A percentile compares a stretch with the other conserved stretches of the same genome.
Evolutionary conservation across 2,888 invertebrate genomes (phyloP).

Genomic region (Koerneria pararmatus): DNA sequence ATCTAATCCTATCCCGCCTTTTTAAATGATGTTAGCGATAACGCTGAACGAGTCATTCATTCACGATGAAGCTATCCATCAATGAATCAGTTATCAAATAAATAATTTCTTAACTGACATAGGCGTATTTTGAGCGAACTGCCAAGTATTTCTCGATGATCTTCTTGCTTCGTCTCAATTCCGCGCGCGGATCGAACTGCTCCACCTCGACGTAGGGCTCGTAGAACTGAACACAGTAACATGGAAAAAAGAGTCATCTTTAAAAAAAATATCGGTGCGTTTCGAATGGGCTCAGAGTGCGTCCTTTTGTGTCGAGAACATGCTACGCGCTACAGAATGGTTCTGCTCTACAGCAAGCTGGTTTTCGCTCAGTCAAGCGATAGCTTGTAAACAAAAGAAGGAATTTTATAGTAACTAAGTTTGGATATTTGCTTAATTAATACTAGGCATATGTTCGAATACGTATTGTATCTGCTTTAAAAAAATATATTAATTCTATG

Average conservation of each 20-base stretch:
- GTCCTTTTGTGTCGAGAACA: no score
- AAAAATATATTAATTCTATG: no score
- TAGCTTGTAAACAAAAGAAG: no score
- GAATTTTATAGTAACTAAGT: no score
- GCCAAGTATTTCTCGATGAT: constrained; percentile 53
- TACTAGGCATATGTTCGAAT: no score
- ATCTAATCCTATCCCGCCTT: no score
- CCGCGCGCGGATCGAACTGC: constrained; percentile 50
- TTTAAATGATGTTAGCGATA: not conserved
- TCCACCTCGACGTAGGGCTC: constrained; percentile 47
- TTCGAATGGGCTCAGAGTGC: constrained; percentile 8
- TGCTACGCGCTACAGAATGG: not conserved
- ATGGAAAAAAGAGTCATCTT: no score
- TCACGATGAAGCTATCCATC: not conserved
- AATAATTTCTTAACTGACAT: constrained; percentile 32
- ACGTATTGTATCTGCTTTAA: no score
- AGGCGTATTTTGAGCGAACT: constrained; percentile 51
- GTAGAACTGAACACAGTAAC: constrained; percentile 32
- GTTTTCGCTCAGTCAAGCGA: no score
- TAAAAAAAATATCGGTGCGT: constrained; percentile 18
- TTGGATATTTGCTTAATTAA: no score
- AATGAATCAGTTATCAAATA: not conserved
- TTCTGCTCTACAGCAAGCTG: constrained; percentile 7
- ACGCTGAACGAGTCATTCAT: not conserved
- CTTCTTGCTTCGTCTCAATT: constrained; percentile 45